A percentile compares a stretch with the other conserved stretches of the same genome.
phyloP scores from a whole-genome alignment of 2,888 invertebrate species.

The Epinotia nisella region DNA sequence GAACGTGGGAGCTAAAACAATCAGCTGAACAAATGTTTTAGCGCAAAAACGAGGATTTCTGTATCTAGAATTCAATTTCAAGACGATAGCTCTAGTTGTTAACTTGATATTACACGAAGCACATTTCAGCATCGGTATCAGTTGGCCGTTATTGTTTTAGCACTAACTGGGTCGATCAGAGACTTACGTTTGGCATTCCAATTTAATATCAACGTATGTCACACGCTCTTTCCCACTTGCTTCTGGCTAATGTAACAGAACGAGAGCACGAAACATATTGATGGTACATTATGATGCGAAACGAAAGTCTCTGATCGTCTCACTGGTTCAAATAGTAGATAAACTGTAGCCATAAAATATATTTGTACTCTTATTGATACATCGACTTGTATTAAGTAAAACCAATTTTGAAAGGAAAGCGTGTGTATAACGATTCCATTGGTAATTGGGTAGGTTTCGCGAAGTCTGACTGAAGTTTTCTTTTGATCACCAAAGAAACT shows the following conservation, averaged over 20 bases:
- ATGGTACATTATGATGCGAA: not conserved
- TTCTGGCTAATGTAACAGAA: not conserved
- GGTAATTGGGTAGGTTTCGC: not conserved
- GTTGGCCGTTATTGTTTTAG: conserved; percentile 4
- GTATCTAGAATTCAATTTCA: conserved; percentile 21
- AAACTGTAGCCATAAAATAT: not conserved
- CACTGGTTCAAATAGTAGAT: not conserved
- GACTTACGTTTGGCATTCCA: not conserved
- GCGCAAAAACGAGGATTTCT: conserved; percentile 20
- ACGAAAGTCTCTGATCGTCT: not conserved
- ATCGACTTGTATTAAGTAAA: not conserved
- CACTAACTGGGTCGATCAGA: not conserved
- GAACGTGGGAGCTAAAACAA: not conserved
- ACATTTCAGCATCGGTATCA: conserved; percentile 14
- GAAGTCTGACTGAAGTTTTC: conserved; percentile 8
- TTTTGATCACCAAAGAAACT: conserved; percentile 13
- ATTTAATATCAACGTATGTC: not conserved
- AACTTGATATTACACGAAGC: conserved; percentile 3
- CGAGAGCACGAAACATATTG: not conserved
- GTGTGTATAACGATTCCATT: not conserved
- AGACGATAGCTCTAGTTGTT: not conserved
- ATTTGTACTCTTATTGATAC: conserved; percentile 5
- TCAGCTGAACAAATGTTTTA: conserved; percentile 11
- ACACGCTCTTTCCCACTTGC: not conserved
- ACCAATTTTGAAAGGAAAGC: not conserved